Base-by-base conservation (phyloP, 92 coral and sea anemone genomes). In the Epizoanthus stellaris region DNA sequence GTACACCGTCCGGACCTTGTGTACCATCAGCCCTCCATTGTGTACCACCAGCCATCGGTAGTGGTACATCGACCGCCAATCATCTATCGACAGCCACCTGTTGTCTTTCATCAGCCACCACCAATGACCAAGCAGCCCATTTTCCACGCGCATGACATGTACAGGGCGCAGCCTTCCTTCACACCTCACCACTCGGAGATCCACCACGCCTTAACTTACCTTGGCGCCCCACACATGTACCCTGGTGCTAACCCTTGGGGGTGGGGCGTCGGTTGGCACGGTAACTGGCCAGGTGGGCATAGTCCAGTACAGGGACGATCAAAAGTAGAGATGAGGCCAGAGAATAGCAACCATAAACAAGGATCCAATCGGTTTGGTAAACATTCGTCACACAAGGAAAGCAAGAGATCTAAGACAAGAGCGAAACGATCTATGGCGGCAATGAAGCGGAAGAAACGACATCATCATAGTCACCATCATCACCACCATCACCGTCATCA, bases 11-110 rank as follows among this genome's bases (percentile, higher is more conserved):
- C 99, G 5, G 98, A 97, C 70, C 88, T 97, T 25, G 93, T 97
- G 59, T 85, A 92, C 69, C 99, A 97, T 38, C 96, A 92, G 49
- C 98, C 99, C 19, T 93, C 99, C 7, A 77, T 97, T 75, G 99
- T 97, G 1, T 95, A 93, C 52, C 98, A 97, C 82, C 99, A 97
- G 71, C 87, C 98, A 13, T 95, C 99, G 1, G 98, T 97, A 10
- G 99, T 97, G 14, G 86, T 97, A 16, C 99, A 97, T 90, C 87
- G 99, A 54, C 98, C 99, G 42, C 95, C 99, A 38, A 92, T 97
- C 53, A 86, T 95, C 16, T 97, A 97, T 79, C 91, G 84, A 39
- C 98, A 97, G 81, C 96, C 98, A 0, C 98, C 99, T 56, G 93
- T 97, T 10, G 94, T 97, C 79, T 97, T 97, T 71, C 99, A 97